phyloP scores from a whole-genome alignment of 1,140 invertebrate species.

The Ceratoteleas bidentatus region DNA sequence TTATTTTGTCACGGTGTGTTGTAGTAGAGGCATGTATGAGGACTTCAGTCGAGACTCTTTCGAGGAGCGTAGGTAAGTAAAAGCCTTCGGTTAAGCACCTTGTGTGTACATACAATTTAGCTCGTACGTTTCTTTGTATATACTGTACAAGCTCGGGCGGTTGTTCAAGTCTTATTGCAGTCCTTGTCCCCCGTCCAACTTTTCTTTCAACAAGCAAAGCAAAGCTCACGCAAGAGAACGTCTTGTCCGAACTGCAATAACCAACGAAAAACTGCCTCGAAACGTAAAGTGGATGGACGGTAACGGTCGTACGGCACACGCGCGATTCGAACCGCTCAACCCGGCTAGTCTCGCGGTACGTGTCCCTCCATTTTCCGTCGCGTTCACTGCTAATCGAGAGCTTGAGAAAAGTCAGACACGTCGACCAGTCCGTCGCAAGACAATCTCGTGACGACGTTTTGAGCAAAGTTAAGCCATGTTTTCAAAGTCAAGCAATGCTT shows the following conservation, averaged over 20 bases:
- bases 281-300: too few relatives aligned
- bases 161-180: background rate
- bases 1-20: conserved; percentile 79
- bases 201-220: background rate
- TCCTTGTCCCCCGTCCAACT: too few relatives aligned
- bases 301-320: too few relatives aligned
- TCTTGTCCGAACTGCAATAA: background rate
- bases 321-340: too few relatives aligned
- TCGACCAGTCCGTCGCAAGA: conserved; percentile 31
- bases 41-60: conserved; percentile 92
- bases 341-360: too few relatives aligned
- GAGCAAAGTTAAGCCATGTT: conserved; percentile 4
- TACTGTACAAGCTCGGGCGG: conserved; percentile 1
- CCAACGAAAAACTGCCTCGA: conserved; percentile 1
- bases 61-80: conserved; percentile 90
- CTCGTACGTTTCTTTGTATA: conserved; percentile 32
- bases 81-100: conserved; percentile 21
- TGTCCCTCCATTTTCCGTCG: conserved; percentile 21
- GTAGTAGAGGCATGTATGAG: conserved; percentile 87
- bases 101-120: conserved; percentile 21
- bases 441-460: conserved; percentile 30
- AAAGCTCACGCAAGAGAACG: background rate
- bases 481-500: conserved; percentile 3
- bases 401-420: background rate
- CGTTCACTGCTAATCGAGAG: background rate